Conservation (phyloP, 2,113 vertebrate genomes). For the Chamaea fasciata region DNA sequence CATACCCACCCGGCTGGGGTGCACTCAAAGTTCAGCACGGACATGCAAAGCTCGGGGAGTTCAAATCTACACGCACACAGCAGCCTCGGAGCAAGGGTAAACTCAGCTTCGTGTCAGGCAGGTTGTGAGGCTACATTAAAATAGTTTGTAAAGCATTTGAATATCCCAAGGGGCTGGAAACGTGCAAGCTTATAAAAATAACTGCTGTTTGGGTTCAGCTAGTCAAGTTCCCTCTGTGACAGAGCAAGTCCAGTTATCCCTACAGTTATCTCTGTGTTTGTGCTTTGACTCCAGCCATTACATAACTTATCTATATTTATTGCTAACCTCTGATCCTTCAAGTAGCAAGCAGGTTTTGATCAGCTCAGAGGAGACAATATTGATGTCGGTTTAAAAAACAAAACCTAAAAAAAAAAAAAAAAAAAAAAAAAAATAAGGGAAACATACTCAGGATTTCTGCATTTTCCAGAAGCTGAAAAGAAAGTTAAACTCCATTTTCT, state of each 20-base stretch:
- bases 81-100: background rate
- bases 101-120: background rate
- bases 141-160: background rate
- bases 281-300: background rate
- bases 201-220: background rate
- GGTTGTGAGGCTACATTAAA: background rate
- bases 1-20: background rate
- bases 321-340: background rate
- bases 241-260: background rate
- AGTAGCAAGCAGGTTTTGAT: background rate
- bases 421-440: too few relatives aligned
- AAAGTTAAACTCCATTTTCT: background rate
- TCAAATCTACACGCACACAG: background rate
- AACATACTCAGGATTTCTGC: rapidly evolving
- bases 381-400: background rate
- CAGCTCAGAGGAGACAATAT: background rate
- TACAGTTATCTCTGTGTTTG: background rate
- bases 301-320: background rate
- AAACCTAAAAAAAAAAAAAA: background rate
- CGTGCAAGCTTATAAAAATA: background rate
- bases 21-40: background rate
- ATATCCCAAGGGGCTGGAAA: background rate
- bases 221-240: background rate
- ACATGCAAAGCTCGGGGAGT: background rate
- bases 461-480: background rate